Conservation (phyloP, 2,113 vertebrate genomes). For the Scartelaos histophorus region DNA sequence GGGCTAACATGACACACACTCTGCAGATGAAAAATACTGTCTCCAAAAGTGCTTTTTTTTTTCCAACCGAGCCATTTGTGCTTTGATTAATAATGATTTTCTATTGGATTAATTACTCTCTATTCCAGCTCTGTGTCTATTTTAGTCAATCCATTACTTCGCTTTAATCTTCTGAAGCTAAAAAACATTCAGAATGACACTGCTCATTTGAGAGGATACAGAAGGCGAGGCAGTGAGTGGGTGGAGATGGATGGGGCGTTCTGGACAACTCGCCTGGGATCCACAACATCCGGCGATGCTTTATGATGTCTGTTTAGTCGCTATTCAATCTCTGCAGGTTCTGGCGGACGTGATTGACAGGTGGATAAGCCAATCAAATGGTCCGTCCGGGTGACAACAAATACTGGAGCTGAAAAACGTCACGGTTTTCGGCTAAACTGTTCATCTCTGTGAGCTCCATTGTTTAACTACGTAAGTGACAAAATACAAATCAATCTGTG, state of each 20-base stretch:
- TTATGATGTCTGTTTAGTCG: no score
- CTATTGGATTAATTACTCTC: slow-evolving; percentile 37
- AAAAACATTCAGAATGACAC: slow-evolving; percentile 21
- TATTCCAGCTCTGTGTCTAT: slow-evolving; percentile 28
- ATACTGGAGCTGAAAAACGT: no score
- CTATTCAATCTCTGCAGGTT: no score
- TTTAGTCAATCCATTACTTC: slow-evolving; percentile 27
- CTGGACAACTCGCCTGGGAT: no score
- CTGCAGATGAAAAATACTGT: slow-evolving; percentile 53
- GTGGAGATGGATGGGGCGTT: not conserved
- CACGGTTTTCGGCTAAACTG: no score
- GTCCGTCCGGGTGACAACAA: no score
- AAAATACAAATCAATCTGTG: no score
- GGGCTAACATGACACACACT: slow-evolving; percentile 42
- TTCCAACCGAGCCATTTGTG: slow-evolving; percentile 26
- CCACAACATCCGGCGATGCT: no score
- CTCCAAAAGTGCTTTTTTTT: slow-evolving; percentile 34
- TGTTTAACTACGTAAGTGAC: no score
- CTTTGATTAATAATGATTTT: slow-evolving; percentile 49
- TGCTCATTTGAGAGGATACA: not conserved
- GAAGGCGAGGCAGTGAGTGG: not conserved
- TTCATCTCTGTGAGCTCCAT: no score
- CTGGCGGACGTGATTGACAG: no score
- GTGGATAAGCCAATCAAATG: no score
- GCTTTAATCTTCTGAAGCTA: slow-evolving; percentile 35